Conservation (phyloP, 2,888 invertebrate genomes). For the Rhabditoides inermis region DNA sequence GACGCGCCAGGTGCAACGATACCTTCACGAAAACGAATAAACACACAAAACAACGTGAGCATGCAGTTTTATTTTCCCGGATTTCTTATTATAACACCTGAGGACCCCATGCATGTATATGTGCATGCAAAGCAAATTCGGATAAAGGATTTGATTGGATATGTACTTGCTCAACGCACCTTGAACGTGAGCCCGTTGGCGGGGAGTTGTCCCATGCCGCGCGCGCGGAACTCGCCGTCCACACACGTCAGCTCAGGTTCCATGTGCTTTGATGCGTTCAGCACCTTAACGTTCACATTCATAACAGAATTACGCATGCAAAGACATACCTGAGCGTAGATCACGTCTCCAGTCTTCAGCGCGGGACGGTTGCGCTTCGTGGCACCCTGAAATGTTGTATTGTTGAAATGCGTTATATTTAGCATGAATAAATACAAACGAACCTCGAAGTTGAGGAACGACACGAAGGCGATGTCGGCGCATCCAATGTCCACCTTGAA, state of each 20-base stretch:
- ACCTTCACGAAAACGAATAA: conserved; percentile 14
- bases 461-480: conserved; percentile 38
- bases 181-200: conserved; percentile 39
- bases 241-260: conserved; percentile 49
- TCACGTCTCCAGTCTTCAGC: conserved; percentile 44
- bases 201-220: conserved; percentile 42
- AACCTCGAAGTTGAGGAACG: conserved; percentile 27
- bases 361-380: conserved; percentile 50
- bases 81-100: too few species aligned
- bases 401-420: neutral
- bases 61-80: too few species aligned
- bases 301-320: neutral
- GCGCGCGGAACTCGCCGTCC: conserved; percentile 36
- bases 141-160: too few species aligned
- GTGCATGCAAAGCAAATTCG: too few species aligned
- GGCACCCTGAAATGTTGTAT: conserved; percentile 40
- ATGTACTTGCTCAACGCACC: too few species aligned
- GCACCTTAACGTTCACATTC: too few species aligned
- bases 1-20: conserved; percentile 39
- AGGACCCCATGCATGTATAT: too few species aligned
- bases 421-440: neutral
- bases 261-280: conserved; percentile 39
- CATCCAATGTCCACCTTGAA: conserved; percentile 48
- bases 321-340: conserved; percentile 28
- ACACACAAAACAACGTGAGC: too few species aligned